phyloP scores from a whole-genome alignment of 2,797 vertebrate genomes.

The Mormyrops attenuatus region DNA sequence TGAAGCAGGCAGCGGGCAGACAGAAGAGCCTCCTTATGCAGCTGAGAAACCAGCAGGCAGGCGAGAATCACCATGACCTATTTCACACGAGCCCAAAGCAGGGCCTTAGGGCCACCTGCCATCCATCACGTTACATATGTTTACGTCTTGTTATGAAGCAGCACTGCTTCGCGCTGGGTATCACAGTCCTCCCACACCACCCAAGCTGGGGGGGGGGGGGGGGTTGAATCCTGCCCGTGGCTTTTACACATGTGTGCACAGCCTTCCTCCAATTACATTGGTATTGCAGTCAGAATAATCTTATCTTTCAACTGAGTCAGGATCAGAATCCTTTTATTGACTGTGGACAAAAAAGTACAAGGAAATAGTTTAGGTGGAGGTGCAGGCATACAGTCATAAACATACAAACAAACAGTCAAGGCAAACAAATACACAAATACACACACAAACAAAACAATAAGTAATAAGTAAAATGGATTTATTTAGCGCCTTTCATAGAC shows the following conservation, averaged over 20 bases:
- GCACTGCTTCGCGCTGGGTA: not conserved
- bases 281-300: not conserved
- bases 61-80: not conserved
- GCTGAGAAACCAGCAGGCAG: not conserved
- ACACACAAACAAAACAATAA: not conserved
- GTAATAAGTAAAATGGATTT: not conserved
- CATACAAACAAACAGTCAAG: not conserved
- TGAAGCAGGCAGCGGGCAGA: not conserved
- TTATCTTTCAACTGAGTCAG: not conserved
- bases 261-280: not conserved
- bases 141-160: not conserved
- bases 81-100: not conserved
- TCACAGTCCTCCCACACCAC: not conserved
- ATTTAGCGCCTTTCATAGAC: not conserved
- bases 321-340: not conserved
- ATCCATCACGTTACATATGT: not conserved
- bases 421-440: not conserved
- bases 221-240: not conserved
- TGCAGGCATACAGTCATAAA: not conserved
- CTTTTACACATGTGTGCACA: not conserved
- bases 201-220: not conserved
- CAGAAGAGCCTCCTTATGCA: not conserved
- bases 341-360: not conserved
- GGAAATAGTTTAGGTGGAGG: not conserved
- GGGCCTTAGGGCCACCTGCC: not conserved